Conservation (phyloP, 2,113 vertebrate species). For the Poicephalus gulielmi region DNA sequence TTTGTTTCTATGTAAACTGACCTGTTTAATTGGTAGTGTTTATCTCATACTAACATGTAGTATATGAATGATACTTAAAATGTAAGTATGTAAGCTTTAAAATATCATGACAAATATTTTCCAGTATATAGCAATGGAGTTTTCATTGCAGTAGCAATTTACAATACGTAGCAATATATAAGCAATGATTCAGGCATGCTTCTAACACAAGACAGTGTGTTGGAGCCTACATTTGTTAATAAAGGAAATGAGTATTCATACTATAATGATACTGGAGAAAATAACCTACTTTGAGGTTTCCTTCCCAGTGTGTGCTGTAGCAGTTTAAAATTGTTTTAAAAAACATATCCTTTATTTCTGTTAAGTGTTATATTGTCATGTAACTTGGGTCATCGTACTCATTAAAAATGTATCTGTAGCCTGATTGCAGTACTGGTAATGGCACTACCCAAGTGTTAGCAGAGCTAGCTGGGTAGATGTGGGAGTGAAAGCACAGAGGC, state of each 20-base stretch:
- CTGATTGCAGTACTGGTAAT: background rate
- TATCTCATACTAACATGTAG: background rate
- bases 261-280: background rate
- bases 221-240: background rate
- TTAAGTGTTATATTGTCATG: background rate
- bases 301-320: background rate
- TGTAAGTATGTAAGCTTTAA: background rate
- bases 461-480: background rate
- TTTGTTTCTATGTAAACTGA: background rate
- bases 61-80: background rate
- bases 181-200: background rate
- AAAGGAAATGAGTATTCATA: background rate
- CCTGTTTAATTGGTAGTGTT: background rate
- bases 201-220: background rate
- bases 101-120: background rate
- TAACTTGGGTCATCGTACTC: background rate
- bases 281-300: background rate
- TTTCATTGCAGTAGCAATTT: background rate
- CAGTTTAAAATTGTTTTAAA: background rate
- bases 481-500: background rate
- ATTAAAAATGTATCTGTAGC: accelerated
- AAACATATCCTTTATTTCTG: background rate
- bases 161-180: background rate
- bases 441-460: background rate
- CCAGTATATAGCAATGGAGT: background rate